Conservation (phyloP, 2,113 vertebrate species). For the Mormoops blainvillei region DNA sequence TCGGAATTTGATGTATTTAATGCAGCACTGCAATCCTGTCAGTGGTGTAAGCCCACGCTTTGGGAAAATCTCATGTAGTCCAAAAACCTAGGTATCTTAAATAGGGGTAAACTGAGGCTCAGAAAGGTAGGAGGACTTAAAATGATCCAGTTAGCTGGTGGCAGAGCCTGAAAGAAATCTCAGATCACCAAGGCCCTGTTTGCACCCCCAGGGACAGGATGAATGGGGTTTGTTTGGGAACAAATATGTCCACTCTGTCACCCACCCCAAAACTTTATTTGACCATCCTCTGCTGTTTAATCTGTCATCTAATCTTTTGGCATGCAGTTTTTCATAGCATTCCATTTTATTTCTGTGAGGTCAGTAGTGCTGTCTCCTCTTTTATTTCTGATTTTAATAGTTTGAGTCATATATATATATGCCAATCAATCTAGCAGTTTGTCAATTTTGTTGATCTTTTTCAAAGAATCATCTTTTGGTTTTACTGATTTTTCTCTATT, state of each 20-base stretch:
- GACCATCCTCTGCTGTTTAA: neutral
- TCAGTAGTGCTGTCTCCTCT: neutral
- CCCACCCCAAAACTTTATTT: neutral
- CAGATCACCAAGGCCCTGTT: neutral
- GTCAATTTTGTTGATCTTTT: neutral
- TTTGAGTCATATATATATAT: no score
- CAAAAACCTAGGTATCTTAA: neutral
- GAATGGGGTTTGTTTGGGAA: neutral
- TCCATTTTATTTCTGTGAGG: neutral
- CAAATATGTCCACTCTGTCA: rapidly evolving
- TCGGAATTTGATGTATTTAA: neutral
- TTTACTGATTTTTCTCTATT: neutral
- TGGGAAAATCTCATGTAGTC: neutral
- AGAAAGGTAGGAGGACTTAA: neutral
- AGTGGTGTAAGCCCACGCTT: neutral
- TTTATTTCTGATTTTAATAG: neutral
- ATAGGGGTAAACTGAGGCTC: neutral
- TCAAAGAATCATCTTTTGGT: neutral
- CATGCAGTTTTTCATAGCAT: rapidly evolving
- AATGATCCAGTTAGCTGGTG: neutral
- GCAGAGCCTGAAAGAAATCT: neutral
- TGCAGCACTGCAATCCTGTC: rapidly evolving
- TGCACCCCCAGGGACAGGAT: neutral
- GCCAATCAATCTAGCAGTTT: neutral
- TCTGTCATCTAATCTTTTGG: neutral